Base-by-base conservation (phyloP, 2,113 vertebrate species). In the Gymnorhina tibicen region DNA sequence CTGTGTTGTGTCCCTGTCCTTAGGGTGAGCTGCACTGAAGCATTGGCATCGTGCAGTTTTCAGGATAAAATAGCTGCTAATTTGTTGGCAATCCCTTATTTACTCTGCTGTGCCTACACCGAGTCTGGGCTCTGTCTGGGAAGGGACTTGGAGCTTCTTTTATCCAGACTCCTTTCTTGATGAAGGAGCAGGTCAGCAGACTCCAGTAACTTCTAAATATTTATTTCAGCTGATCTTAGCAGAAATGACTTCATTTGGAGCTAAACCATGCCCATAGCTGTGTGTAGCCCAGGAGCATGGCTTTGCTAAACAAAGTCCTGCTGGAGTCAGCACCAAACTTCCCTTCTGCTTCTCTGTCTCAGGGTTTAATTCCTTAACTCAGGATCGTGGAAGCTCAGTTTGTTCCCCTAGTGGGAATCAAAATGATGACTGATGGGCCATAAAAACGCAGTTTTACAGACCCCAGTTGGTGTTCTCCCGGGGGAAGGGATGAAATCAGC, bases 221-320 rank as follows among this genome's bases (percentile, higher is more conserved):
- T 70, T 55, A 9, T 42, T 79, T 52, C 11, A 39, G 17, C 80
- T 79, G 27, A 42, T 26, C 22, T 53, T 47, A 47, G 30, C 11
- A 69, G 39, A 46, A 66, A 20, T 6, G 0, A 8, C 8, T 59
- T 14, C 10, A 16, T 76, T 44, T 55, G 53, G 42, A 72, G 37
- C 18, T 21, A 11, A 70, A 19, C 64, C 85, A 16, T 84, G 27
- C 58, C 56, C 64, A 5, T 7, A 20, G 23, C 19, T 4, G 53
- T 7, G 0, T 11, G 3, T 9, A 41, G 56, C 41, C 5, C 4
- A 20, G 64, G 62, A 42, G 32, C 16, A 7, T 1, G 7, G 44
- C 64, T 94, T 46, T 77, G 75, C 35, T 53, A 6, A 77, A 33
- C 30, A 16, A 44, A 46, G 41, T 22, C 62, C 35, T 24, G 3